These are phyloP conservation scores for Babylonia areolata DNA, from an alignment of 1,140 invertebrate genomes.

Conservation along the genomic window DNA sequence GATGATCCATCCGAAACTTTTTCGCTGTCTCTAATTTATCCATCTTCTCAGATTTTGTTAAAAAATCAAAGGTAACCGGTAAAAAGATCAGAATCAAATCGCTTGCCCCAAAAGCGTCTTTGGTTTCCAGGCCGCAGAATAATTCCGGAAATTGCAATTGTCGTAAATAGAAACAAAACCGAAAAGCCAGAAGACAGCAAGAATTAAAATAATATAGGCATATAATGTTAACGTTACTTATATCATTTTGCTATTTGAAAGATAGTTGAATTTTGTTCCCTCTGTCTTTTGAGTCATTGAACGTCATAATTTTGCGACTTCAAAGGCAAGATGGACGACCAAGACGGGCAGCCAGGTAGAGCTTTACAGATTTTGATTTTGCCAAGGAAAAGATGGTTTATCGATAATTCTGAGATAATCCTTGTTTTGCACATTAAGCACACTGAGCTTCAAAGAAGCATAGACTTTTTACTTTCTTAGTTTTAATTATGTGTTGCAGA, in stretches of 20 bases:
- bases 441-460: too few species aligned
- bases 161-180: slow-evolving; percentile 13
- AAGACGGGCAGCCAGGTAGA: slow-evolving; percentile 46
- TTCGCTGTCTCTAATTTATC: neutral
- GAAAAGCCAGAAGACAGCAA: neutral
- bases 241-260: too few species aligned
- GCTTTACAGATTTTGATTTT: too few species aligned
- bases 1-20: neutral
- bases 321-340: slow-evolving; percentile 46
- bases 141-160: neutral
- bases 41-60: neutral
- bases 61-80: neutral
- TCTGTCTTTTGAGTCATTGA: neutral
- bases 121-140: slow-evolving; percentile 24
- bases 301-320: slow-evolving; percentile 13
- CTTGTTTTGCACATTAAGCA: neutral
- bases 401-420: neutral
- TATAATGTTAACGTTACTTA: too few species aligned
- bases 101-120: slow-evolving; percentile 16
- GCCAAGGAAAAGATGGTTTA: neutral
- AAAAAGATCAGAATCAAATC: neutral
- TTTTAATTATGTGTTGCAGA: too few species aligned
- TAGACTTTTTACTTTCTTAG: too few species aligned
- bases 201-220: neutral
- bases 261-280: neutral